A percentile compares a stretch with the other conserved stretches of the same genome.
Conservation (phyloP, 2,797 vertebrate genomes). For the Dipus sagitta region DNA sequence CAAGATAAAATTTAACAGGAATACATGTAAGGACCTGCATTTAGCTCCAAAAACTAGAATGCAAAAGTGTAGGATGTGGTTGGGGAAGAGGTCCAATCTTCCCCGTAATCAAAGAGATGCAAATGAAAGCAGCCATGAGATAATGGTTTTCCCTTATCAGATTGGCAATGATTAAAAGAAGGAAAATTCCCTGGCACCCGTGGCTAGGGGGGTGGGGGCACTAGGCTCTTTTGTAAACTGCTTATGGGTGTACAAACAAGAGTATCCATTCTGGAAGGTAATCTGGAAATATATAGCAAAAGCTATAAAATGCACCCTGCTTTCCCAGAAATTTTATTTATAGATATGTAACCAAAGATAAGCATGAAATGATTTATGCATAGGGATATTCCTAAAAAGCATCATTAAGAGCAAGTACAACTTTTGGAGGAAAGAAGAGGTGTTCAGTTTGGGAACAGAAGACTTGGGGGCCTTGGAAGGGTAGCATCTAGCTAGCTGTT, state of each 20-base stretch:
- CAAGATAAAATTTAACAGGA: constrained; percentile 79
- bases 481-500: background rate
- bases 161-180: constrained; percentile 59
- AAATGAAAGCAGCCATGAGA: constrained; percentile 67
- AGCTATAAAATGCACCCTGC: background rate
- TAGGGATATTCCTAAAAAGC: constrained; percentile 40
- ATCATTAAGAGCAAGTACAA: background rate
- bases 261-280: constrained; percentile 6
- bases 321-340: constrained; percentile 26
- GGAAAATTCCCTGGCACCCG: constrained; percentile 6
- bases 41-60: constrained; percentile 60
- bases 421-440: background rate
- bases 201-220: constrained; percentile 20
- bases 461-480: background rate
- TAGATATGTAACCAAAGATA: constrained; percentile 55
- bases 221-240: constrained; percentile 18
- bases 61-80: constrained; percentile 64
- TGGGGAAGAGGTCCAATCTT: constrained; percentile 58
- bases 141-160: constrained; percentile 62
- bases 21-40: constrained; percentile 54
- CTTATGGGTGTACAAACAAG: background rate
- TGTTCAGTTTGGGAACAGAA: background rate
- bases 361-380: background rate
- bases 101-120: constrained; percentile 69
- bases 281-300: constrained; percentile 39